Conservation (phyloP, 2,888 invertebrate genomes). For the Sarcophaga caerulescens region DNA sequence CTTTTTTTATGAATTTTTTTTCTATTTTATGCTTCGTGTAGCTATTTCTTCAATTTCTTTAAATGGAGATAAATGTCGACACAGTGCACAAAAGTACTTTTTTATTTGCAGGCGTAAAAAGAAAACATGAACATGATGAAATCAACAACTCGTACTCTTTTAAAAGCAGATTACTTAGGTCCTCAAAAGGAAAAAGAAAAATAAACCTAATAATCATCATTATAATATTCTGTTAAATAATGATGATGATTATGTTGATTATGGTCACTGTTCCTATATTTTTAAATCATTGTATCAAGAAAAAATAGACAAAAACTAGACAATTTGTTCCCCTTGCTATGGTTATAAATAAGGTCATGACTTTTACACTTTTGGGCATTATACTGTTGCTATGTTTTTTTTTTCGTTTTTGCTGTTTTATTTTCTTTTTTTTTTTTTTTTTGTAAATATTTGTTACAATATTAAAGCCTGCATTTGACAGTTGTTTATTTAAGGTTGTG, state of each 20-base stretch:
- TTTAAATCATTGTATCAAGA: constrained; percentile 20
- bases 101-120: background rate
- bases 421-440: background rate
- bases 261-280: constrained; percentile 27
- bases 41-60: constrained; percentile 18
- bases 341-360: constrained; percentile 55
- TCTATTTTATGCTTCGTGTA: background rate
- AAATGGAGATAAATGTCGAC: constrained; percentile 41
- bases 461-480: constrained; percentile 29
- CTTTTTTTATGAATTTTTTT: background rate
- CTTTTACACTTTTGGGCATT: background rate
- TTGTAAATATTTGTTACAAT: constrained; percentile 11
- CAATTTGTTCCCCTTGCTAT: background rate
- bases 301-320: constrained; percentile 9
- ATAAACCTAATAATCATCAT: background rate
- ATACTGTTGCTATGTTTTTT: background rate
- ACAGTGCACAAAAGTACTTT: constrained; percentile 19
- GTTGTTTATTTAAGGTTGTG: background rate
- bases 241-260: constrained; percentile 36
- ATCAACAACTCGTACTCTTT: constrained; percentile 3
- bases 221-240: background rate
- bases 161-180: background rate
- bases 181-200: background rate
- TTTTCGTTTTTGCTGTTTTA: background rate
- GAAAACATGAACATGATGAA: constrained; percentile 27